Percentiles rank a stretch among this genome's conserved stretches.
Evolutionary conservation across 2,113 vertebrate genomes (phyloP).

Genomic region (Antennarius striatus): DNA sequence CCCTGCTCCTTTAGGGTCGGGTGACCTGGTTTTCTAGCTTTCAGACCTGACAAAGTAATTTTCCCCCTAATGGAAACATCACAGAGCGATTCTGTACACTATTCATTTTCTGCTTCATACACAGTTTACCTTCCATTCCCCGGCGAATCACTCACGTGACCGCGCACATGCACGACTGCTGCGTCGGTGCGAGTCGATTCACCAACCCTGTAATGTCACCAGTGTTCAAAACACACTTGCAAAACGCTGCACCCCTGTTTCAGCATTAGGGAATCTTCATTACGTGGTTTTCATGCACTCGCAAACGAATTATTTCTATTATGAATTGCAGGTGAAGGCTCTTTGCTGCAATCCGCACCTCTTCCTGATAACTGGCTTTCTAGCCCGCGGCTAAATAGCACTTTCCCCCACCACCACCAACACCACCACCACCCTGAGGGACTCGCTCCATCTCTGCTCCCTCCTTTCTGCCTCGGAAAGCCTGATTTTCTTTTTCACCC

Average conservation of each 20-base stretch:
- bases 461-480: background rate
- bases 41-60: background rate
- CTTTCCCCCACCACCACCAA: background rate
- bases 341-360: slow-evolving; percentile 10
- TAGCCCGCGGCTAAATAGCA: background rate
- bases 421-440: background rate
- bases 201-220: background rate
- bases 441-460: slow-evolving; percentile 14
- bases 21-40: too few species aligned
- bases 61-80: background rate
- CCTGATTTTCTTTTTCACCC: background rate
- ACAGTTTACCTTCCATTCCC: background rate
- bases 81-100: background rate
- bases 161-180: slow-evolving; percentile 3
- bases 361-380: slow-evolving; percentile 17
- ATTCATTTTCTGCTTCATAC: slow-evolving; percentile 18
- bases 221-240: background rate
- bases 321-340: slow-evolving; percentile 8
- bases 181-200: background rate
- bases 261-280: background rate
- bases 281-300: slow-evolving; percentile 14
- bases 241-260: background rate
- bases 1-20: too few species aligned
- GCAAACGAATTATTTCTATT: slow-evolving; percentile 16
- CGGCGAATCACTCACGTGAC: background rate